Percentiles rank a stretch among this genome's conserved stretches.
Conservation (phyloP, 2,888 invertebrate species). For the Aporophyla nigra region DNA sequence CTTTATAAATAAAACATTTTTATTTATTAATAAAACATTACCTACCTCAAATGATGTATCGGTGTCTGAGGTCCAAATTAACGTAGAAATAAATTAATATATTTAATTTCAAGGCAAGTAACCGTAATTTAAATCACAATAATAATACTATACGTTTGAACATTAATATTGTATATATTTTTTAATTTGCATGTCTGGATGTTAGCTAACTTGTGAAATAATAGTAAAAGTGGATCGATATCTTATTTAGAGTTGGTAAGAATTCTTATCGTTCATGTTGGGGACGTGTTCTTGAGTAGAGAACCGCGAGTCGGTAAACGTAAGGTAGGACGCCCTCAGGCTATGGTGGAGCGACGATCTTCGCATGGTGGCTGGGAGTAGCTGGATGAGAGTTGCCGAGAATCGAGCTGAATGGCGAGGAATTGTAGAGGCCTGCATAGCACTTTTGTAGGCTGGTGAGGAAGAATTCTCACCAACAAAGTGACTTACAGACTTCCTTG, state of each 20-base stretch:
- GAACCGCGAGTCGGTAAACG: no score
- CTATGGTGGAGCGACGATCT: neutral
- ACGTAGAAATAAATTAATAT: neutral
- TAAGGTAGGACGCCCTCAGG: no score
- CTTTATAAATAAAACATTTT: conserved; percentile 11
- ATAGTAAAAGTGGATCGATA: neutral
- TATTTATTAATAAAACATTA: conserved; percentile 12
- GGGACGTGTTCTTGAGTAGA: neutral
- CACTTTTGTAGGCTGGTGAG: neutral
- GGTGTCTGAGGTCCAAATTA: conserved; percentile 11
- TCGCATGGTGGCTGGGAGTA: neutral
- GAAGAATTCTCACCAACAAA: neutral
- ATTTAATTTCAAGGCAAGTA: conserved; percentile 8
- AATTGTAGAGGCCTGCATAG: neutral
- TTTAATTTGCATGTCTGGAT: neutral
- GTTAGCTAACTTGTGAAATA: neutral
- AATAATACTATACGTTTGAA: neutral
- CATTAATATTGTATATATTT: neutral
- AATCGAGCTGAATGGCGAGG: neutral
- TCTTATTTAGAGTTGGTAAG: neutral
- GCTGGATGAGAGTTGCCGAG: neutral
- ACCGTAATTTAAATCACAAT: neutral
- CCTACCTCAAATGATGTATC: conserved; percentile 27
- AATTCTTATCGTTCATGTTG: neutral
- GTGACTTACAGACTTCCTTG: neutral